phyloP scores from a whole-genome alignment of 2,113 vertebrate genomes.

The Trematomus loennbergii region DNA sequence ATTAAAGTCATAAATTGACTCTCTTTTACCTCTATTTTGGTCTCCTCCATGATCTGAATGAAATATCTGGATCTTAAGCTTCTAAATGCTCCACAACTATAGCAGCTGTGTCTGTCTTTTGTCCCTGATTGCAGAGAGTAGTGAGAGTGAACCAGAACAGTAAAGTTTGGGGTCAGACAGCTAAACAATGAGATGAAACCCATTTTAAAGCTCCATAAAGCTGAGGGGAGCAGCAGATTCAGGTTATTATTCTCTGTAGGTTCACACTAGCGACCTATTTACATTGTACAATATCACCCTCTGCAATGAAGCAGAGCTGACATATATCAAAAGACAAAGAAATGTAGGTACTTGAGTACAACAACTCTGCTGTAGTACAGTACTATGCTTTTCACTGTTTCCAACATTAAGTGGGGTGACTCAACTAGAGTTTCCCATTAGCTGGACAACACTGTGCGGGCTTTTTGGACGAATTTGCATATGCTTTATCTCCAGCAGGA shows the following conservation, averaged over 20 bases:
- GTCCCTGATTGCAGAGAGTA: no score
- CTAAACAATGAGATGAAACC: not conserved
- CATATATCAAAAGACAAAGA: not conserved
- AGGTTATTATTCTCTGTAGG: not conserved
- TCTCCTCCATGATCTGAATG: not conserved
- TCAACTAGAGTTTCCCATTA: not conserved
- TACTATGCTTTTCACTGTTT: not conserved
- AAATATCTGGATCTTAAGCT: not conserved
- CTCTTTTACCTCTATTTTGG: not conserved
- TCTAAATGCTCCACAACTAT: not conserved
- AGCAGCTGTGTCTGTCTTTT: not conserved
- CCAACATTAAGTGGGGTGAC: not conserved
- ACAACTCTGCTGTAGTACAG: not conserved
- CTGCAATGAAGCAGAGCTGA: not conserved
- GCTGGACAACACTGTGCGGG: slow-evolving; percentile 20
- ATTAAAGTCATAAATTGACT: no score
- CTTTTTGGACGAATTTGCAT: slow-evolving; percentile 57
- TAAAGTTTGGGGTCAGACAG: not conserved
- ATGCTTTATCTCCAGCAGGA: slow-evolving; percentile 56
- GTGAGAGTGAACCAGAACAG: not conserved
- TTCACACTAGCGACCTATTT: not conserved
- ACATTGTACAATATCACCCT: not conserved
- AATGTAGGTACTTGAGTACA: not conserved
- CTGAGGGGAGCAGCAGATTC: not conserved
- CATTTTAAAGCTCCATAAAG: no score